Conservation (phyloP, 2,797 vertebrate species). For the Pitangus sulphuratus region DNA sequence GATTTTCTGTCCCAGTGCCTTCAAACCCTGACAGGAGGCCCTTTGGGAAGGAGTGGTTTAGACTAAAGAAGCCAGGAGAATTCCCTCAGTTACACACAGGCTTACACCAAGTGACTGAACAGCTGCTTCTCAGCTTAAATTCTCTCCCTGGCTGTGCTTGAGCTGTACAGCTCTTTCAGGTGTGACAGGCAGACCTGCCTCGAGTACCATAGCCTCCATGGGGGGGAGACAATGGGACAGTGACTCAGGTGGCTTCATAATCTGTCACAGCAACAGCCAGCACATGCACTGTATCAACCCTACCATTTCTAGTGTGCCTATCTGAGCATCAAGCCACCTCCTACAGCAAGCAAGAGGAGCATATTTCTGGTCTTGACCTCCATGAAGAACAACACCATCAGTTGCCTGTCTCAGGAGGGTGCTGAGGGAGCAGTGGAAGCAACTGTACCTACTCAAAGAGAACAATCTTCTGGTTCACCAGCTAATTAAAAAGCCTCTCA, state of each 20-base stretch:
- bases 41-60: slow-evolving; percentile 6
- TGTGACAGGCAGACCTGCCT: slow-evolving; percentile 51
- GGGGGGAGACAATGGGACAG: background rate
- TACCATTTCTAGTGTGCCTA: background rate
- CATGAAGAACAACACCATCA: background rate
- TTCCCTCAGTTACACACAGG: slow-evolving; percentile 16
- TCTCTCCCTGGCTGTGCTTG: background rate
- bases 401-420: background rate
- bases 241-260: slow-evolving; percentile 6
- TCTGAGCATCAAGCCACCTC: background rate
- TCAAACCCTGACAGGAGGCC: slow-evolving; percentile 24
- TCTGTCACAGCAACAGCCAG: background rate
- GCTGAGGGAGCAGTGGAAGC: background rate
- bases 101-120: slow-evolving; percentile 24
- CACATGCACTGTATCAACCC: background rate
- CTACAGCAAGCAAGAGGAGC: background rate
- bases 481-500: background rate
- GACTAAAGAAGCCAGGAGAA: slow-evolving; percentile 38
- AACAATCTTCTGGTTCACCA: background rate
- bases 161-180: slow-evolving; percentile 32
- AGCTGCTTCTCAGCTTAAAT: slow-evolving; percentile 58
- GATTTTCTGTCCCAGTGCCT: slow-evolving; percentile 52
- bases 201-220: background rate
- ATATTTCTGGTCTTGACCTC: background rate
- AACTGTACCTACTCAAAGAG: background rate